A percentile compares a stretch with the other conserved stretches of the same genome.
These are phyloP conservation scores for Sarcophaga rosellei DNA, from an alignment of 2,888 invertebrate species.

Conservation along the genomic window DNA sequence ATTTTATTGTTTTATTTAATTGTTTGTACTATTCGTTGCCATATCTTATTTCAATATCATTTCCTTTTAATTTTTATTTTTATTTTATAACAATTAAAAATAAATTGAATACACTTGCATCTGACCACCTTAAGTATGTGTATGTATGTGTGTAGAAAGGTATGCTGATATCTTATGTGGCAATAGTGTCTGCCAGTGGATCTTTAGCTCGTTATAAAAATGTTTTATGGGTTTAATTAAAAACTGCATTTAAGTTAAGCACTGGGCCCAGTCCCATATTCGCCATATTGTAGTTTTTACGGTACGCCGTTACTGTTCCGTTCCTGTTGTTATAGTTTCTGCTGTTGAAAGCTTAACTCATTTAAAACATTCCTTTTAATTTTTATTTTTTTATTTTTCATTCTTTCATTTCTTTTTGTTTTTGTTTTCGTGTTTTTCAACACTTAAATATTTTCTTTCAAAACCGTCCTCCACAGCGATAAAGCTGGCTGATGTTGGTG, in stretches of 20 bases:
- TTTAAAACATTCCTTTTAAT: slow-evolving; percentile 20
- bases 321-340: background rate
- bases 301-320: no score
- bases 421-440: background rate
- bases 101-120: background rate
- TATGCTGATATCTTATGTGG: background rate
- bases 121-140: slow-evolving; percentile 27
- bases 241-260: slow-evolving; percentile 59
- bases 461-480: background rate
- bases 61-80: no score
- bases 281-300: background rate
- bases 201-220: slow-evolving; percentile 63
- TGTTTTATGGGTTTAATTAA: slow-evolving; percentile 70
- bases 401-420: slow-evolving; percentile 41
- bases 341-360: slow-evolving; percentile 45
- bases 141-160: background rate
- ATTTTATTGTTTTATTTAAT: background rate
- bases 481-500: background rate
- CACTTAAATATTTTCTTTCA: background rate
- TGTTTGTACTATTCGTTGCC: background rate
- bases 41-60: no score
- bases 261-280: background rate
- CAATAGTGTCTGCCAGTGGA: background rate
- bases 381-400: slow-evolving; percentile 15
- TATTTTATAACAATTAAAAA: background rate